phyloP scores from a whole-genome alignment of 2,797 vertebrate species.

The Sebastes nivosus region DNA sequence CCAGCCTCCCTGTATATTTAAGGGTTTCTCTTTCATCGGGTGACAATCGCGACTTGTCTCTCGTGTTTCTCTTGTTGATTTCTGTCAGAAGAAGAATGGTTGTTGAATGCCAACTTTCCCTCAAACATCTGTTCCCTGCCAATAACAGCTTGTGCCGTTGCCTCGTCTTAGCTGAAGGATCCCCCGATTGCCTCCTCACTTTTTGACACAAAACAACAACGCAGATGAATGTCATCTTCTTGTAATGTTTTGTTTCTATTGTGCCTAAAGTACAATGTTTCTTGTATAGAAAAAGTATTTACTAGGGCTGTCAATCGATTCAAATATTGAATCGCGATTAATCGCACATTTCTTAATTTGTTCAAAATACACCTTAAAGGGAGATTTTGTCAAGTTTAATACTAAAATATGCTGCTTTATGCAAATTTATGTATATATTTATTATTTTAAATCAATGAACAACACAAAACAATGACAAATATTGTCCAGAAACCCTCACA shows the following conservation, averaged over 20 bases:
- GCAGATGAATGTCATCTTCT: constrained; percentile 75
- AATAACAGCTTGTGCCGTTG: constrained; percentile 83
- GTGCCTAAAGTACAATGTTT: constrained; percentile 53
- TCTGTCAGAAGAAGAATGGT: constrained; percentile 81
- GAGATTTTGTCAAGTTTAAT: no score
- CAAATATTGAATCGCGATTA: no score
- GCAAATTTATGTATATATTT: no score
- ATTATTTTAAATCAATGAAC: no score
- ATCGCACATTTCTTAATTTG: no score
- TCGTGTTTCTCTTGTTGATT: constrained; percentile 77
- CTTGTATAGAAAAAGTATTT: constrained; percentile 28
- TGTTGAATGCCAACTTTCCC: constrained; percentile 82
- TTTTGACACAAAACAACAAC: constrained; percentile 77
- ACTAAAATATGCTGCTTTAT: no score
- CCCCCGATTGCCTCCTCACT: constrained; percentile 72
- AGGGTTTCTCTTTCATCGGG: constrained; percentile 74
- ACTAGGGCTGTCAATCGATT: background rate
- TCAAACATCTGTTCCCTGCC: constrained; percentile 85
- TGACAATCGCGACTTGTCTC: constrained; percentile 76
- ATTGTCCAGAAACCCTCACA: no score
- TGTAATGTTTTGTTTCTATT: constrained; percentile 58
- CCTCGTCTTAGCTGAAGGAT: constrained; percentile 78
- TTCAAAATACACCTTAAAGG: no score
- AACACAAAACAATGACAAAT: no score
- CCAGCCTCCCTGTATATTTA: constrained; percentile 74